A percentile compares a stretch with the other conserved stretches of the same genome.
Evolutionary conservation across 1,140 invertebrate genomes (phyloP).

Genomic region (Luehdorfia chinensis): DNA sequence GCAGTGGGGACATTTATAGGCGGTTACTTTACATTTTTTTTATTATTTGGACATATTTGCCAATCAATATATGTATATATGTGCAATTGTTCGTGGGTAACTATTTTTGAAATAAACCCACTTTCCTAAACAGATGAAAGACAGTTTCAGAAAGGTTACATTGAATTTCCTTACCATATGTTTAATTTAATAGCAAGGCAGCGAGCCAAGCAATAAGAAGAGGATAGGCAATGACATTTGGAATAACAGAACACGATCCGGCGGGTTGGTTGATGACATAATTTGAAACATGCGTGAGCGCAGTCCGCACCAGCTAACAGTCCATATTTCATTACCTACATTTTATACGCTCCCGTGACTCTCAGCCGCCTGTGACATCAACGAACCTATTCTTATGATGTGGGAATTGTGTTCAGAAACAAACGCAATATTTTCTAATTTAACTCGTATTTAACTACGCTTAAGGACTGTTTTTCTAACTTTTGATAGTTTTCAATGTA

Average conservation of each 20-base stretch:
- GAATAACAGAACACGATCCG: constrained; percentile 50
- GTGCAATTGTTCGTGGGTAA: too few relatives aligned
- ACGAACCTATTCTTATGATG: constrained; percentile 13
- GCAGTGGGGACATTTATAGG: too few relatives aligned
- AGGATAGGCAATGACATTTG: constrained; percentile 47
- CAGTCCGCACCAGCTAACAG: constrained; percentile 22
- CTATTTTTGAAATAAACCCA: too few relatives aligned
- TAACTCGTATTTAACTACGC: neutral
- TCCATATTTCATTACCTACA: constrained; percentile 37
- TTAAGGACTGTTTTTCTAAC: neutral
- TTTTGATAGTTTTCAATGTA: too few relatives aligned
- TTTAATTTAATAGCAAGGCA: constrained; percentile 53
- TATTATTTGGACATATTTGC: too few relatives aligned
- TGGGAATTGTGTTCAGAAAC: constrained; percentile 10
- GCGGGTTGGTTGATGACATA: constrained; percentile 54
- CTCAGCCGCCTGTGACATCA: constrained; percentile 16
- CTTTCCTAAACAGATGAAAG: too few relatives aligned
- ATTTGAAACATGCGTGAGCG: constrained; percentile 47
- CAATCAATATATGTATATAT: too few relatives aligned
- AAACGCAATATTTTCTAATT: constrained; percentile 3
- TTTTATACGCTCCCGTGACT: constrained; percentile 28
- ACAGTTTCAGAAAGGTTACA: neutral
- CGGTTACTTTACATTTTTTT: too few relatives aligned
- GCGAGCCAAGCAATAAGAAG: constrained; percentile 57
- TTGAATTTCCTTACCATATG: constrained; percentile 28